phyloP scores from a whole-genome alignment of 2,797 vertebrate species.

The Spinus pinus region DNA sequence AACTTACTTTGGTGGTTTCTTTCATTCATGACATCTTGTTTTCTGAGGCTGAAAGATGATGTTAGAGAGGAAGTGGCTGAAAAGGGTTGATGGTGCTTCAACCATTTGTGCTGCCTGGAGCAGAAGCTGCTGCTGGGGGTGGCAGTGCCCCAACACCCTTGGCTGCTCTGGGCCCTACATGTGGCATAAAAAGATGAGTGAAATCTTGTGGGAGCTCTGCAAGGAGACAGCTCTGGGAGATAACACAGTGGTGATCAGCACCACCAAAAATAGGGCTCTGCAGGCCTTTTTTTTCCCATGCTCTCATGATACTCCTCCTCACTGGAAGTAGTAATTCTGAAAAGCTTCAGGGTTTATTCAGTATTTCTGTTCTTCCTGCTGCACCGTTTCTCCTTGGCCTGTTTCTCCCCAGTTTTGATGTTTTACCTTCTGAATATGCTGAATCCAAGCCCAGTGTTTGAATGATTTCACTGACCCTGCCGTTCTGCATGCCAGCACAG shows the following conservation, averaged over 20 bases:
- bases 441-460: neutral
- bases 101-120: neutral
- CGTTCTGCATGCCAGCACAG: neutral
- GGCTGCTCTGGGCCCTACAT: neutral
- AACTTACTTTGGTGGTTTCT: neutral
- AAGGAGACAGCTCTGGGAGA: slow-evolving; percentile 4
- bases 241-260: neutral
- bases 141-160: rapidly evolving
- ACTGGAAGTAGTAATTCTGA: slow-evolving; percentile 23
- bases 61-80: neutral
- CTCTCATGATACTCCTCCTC: slow-evolving; percentile 33
- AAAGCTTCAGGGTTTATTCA: neutral
- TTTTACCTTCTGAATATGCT: slow-evolving; percentile 17
- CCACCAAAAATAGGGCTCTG: slow-evolving; percentile 13
- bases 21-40: neutral
- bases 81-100: neutral
- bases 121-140: neutral
- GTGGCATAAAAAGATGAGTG: neutral
- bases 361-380: neutral
- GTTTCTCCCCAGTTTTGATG: neutral
- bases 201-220: neutral
- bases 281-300: neutral
- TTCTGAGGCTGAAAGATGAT: neutral
- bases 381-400: neutral
- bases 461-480: slow-evolving; percentile 24